Conservation (phyloP, 2,113 vertebrate genomes). For the Phyllopteryx taeniolatus region DNA sequence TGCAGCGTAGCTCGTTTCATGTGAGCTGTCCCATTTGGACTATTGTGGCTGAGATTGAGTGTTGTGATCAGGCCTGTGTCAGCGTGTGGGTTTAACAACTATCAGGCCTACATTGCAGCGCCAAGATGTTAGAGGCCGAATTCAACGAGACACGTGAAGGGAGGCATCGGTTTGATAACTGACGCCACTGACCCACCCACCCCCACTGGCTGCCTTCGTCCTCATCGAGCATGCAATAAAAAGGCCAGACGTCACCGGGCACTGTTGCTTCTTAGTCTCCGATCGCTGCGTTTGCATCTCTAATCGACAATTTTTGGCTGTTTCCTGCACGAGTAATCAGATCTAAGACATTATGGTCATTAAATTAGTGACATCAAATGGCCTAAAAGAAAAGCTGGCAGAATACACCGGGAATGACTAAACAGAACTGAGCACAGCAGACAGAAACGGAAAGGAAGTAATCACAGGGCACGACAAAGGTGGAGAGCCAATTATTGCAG, state of each 20-base stretch:
- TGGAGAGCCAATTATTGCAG: background rate
- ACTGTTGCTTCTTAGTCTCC: background rate
- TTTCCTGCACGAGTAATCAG: background rate
- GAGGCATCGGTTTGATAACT: constrained; percentile 6
- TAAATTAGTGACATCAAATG: background rate
- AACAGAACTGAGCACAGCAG: background rate
- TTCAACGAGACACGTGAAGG: constrained; percentile 14
- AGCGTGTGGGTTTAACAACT: constrained; percentile 11
- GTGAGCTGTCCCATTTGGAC: constrained; percentile 26
- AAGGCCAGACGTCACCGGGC: background rate
- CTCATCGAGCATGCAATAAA: background rate
- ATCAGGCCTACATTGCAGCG: constrained; percentile 1
- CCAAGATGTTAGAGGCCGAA: background rate
- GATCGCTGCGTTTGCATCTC: background rate
- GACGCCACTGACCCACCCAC: background rate
- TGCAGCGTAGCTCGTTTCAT: background rate
- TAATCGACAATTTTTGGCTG: background rate
- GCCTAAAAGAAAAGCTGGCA: background rate
- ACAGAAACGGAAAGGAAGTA: background rate
- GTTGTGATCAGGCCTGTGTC: constrained; percentile 10
- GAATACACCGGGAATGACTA: background rate
- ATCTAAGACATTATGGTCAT: background rate
- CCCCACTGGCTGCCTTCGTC: background rate
- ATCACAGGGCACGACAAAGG: no score
- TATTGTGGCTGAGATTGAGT: constrained; percentile 14